phyloP scores from a whole-genome alignment of 2,113 vertebrate species.

The Phaethon lepturus region DNA sequence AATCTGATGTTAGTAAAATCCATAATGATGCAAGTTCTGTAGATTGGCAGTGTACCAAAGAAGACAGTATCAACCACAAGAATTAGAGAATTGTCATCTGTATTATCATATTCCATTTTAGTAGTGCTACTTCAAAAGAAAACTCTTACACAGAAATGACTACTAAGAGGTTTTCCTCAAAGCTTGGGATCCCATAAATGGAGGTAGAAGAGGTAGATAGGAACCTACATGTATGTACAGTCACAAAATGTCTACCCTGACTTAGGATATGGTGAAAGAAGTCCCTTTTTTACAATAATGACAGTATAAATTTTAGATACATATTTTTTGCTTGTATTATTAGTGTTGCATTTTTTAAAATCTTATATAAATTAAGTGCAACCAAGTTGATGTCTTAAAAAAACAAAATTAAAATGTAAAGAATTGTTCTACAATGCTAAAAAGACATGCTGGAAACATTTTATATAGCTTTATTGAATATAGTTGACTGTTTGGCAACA shows the following conservation, averaged over 20 bases:
- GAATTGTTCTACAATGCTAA: neutral
- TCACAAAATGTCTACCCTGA: neutral
- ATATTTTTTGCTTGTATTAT: neutral
- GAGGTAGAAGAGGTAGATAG: neutral
- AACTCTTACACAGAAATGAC: neutral
- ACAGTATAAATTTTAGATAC: neutral
- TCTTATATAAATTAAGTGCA: neutral
- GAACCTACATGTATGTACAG: neutral
- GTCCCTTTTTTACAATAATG: neutral
- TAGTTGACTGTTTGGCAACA: neutral
- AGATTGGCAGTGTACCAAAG: neutral
- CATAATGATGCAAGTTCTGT: neutral
- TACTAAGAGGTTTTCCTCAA: neutral
- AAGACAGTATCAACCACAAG: neutral
- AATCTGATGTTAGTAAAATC: neutral
- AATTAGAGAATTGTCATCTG: neutral
- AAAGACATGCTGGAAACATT: neutral
- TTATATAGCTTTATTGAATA: neutral
- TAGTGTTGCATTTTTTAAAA: neutral
- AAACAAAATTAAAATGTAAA: neutral
- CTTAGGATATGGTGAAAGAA: neutral
- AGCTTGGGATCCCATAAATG: neutral
- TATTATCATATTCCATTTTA: neutral
- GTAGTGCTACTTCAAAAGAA: neutral
- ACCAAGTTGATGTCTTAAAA: rapidly evolving